Conservation (phyloP, 2,888 invertebrate species). For the Scaptomyza cyrtandrae region DNA sequence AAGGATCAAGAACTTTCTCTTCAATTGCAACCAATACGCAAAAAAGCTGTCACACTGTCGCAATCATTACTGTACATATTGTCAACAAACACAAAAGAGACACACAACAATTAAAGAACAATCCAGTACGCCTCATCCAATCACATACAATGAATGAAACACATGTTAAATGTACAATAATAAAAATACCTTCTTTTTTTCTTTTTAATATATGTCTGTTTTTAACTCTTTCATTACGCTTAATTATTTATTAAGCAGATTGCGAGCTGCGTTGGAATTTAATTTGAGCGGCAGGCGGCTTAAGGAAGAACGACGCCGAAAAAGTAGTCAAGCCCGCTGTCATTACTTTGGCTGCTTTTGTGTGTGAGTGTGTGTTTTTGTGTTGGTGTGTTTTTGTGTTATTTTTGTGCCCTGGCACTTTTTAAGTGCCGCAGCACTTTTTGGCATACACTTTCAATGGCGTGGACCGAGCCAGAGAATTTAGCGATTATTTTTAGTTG, state of each 20-base stretch:
- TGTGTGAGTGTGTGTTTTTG: neutral
- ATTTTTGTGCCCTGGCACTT: constrained; percentile 49
- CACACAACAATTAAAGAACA: neutral
- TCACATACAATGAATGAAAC: constrained; percentile 19
- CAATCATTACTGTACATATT: neutral
- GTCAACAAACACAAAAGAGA: neutral
- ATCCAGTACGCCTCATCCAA: neutral
- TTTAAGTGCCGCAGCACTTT: constrained; percentile 52
- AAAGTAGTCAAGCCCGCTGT: constrained; percentile 9
- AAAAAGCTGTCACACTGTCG: neutral
- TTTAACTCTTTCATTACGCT: constrained; percentile 58
- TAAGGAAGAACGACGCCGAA: constrained; percentile 29
- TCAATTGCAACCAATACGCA: neutral
- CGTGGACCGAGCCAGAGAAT: constrained; percentile 16
- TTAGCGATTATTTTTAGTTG: constrained; percentile 34
- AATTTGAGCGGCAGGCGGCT: constrained; percentile 44
- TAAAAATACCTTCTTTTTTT: constrained; percentile 53
- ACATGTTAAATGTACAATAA: constrained; percentile 33
- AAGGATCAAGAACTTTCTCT: too few relatives aligned
- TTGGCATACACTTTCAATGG: constrained; percentile 59
- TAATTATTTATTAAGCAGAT: constrained; percentile 70
- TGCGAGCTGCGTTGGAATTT: constrained; percentile 52
- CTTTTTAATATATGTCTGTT: constrained; percentile 35
- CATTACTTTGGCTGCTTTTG: constrained; percentile 31
- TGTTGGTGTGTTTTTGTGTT: neutral